Evolutionary conservation across 2,113 vertebrate species (phyloP), one percentile per base, ranked within the genome.

Genomic region (Tautogolabrus adspersus): DNA sequence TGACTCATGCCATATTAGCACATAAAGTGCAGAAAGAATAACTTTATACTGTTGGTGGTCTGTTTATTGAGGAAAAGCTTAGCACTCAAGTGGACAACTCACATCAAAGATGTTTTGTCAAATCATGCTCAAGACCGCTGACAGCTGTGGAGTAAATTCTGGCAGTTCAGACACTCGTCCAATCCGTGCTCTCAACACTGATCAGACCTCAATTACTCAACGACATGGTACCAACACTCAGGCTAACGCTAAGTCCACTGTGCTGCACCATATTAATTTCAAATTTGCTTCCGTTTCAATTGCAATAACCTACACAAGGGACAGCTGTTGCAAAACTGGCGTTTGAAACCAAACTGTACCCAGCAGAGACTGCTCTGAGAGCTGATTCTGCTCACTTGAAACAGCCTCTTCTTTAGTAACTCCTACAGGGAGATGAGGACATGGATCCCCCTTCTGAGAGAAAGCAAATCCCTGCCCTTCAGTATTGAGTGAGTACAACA

Each of bases 151-250:
- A 76, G 74, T 40, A 52, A 77, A 86, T 74, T 83, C 71, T 79
- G 84, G 76, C 80, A 79, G 67, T 55, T 70, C 68, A 65, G 79
- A 81, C 60, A 42, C 62, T 77, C 87, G 51, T 77, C 82, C 70
- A 63, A 37, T 64, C 72, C 49, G 10, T 15, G 68, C 62, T 16
- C 69, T 89, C 73, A 69, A 42, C 62, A 46, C 57, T 44, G 49
- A 86, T 90, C 78, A 84, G 83, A 66, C 73, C 60, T 84, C 74
- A 72, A 78, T 87, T 84, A 84, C 81, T 87, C 87, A 79, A 34
- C 23, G 6, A 60, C 63, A 38, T 63, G 68, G 58, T 60, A 79
- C 57, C 74, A 71, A 66, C 63, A 77, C 21, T 21, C 56, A 58
- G 56, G 61, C 72, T 69, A 57, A 59, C 57, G 34, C 52, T 74